These are phyloP conservation scores for Pimephales promelas DNA, from an alignment of 2,113 vertebrate species.

Conservation along the genomic window DNA sequence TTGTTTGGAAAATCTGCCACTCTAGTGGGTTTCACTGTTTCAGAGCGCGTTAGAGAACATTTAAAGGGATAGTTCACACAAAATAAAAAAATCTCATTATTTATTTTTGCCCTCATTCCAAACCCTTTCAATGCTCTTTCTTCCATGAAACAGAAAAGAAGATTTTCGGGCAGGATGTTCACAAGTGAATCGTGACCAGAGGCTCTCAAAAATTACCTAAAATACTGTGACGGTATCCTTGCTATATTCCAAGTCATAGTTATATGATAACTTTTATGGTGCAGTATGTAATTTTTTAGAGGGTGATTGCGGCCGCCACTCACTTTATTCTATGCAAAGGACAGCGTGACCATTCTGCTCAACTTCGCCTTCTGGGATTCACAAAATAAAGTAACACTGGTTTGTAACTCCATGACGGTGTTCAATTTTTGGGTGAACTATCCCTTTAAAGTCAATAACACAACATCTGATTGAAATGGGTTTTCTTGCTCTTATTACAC, in stretches of 20 bases:
- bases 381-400: neutral
- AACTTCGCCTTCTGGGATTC: neutral
- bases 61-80: constrained; percentile 17
- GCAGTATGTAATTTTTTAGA: neutral
- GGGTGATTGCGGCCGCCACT: neutral
- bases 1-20: constrained; percentile 58
- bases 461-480: constrained; percentile 54
- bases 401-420: neutral
- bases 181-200: neutral
- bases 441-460: constrained; percentile 29
- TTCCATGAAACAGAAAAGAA: neutral
- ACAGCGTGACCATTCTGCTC: neutral
- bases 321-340: neutral
- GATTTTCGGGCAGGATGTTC: neutral
- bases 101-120: neutral
- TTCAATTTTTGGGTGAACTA: neutral
- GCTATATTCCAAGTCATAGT: neutral
- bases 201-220: neutral
- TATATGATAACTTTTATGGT: neutral
- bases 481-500: constrained; percentile 41
- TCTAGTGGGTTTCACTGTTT: constrained; percentile 60
- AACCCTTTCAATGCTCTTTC: neutral
- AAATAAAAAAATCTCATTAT: constrained; percentile 11
- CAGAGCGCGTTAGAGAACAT: constrained; percentile 44
- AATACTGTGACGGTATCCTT: neutral